Conservation (phyloP, 2,113 vertebrate genomes). For the Xenopus tropicalis region UCB_Xtro_10.0 CM004451.2:6434501-6435000, state of each 20-base stretch:
- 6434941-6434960: conserved; percentile 10
- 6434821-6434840: not conserved
- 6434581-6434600: conserved; percentile 54
- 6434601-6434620: conserved; percentile 15
- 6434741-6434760: conserved; percentile 55
- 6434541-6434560: conserved; percentile 57
- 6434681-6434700: conserved; percentile 51
- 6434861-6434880: conserved; percentile 36
- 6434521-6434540: conserved; percentile 45
- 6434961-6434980: conserved; percentile 18
- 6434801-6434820: conserved; percentile 33
- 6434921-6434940: conserved; percentile 26
- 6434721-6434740: conserved; percentile 51
- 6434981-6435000: conserved; percentile 27
- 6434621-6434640: conserved; percentile 49
- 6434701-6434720: conserved; percentile 34
- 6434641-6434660: conserved; percentile 47
- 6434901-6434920: conserved; percentile 3
- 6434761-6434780: conserved; percentile 52
- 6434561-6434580: conserved; percentile 45
- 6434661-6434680: conserved; percentile 31
- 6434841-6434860: not conserved
- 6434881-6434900: conserved; percentile 14
- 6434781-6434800: conserved; percentile 46
- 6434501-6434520: conserved; percentile 56